Evolutionary conservation across 1,140 invertebrate genomes (phyloP).

Genomic region (Sycophaga agraensis): DNA sequence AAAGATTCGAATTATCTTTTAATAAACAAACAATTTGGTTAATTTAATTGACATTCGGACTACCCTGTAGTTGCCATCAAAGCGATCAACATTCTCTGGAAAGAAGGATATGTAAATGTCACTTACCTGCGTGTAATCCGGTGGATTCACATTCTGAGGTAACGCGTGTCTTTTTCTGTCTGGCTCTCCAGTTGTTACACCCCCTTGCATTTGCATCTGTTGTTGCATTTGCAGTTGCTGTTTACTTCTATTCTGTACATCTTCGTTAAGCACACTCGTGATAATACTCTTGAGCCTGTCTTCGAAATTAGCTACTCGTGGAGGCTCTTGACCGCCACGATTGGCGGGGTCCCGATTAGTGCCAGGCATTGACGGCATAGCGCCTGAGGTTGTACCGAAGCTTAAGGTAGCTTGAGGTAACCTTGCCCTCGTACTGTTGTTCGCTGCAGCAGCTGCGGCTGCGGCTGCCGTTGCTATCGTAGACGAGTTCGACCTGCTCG

Average conservation of each 20-base stretch:
- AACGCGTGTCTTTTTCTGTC: slow-evolving; percentile 49
- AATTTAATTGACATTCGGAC: neutral
- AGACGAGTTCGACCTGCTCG: slow-evolving; percentile 40
- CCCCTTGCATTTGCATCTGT: slow-evolving; percentile 40
- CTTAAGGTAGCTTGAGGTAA: slow-evolving; percentile 52
- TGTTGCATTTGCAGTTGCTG: slow-evolving; percentile 48
- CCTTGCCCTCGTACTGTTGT: slow-evolving; percentile 38
- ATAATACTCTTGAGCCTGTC: slow-evolving; percentile 91
- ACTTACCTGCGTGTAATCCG: slow-evolving; percentile 61
- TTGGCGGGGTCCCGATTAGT: slow-evolving; percentile 46
- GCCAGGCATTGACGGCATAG: slow-evolving; percentile 42
- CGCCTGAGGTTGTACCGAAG: slow-evolving; percentile 34
- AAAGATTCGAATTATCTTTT: too few species aligned
- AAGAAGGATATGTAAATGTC: neutral
- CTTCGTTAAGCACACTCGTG: slow-evolving; percentile 85
- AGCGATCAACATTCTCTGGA: slow-evolving; percentile 22
- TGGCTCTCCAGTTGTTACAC: slow-evolving; percentile 44
- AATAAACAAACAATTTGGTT: too few species aligned
- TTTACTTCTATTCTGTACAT: slow-evolving; percentile 64
- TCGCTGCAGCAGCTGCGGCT: slow-evolving; percentile 17
- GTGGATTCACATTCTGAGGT: slow-evolving; percentile 49
- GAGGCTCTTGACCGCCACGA: slow-evolving; percentile 68
- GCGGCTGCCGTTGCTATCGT: neutral
- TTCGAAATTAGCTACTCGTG: slow-evolving; percentile 84
- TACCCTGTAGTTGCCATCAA: slow-evolving; percentile 24